Evolutionary conservation across 2,797 vertebrate genomes (phyloP).

Genomic region (Spatula clypeata): DNA sequence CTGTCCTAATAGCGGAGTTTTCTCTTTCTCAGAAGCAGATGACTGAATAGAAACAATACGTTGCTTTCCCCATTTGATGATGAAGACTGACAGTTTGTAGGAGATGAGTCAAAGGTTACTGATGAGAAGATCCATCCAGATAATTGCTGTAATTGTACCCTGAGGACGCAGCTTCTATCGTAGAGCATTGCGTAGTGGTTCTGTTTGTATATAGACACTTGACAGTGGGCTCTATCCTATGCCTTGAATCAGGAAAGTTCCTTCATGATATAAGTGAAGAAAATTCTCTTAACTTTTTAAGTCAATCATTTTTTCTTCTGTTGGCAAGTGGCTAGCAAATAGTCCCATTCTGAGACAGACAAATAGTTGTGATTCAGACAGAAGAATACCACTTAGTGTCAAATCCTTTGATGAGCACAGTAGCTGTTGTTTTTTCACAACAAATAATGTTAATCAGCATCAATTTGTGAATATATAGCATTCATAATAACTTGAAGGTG

Average conservation of each 20-base stretch:
- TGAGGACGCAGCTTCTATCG: conserved; percentile 41
- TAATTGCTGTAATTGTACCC: conserved; percentile 72
- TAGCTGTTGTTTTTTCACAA: conserved; percentile 14
- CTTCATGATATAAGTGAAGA: neutral
- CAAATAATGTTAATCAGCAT: neutral
- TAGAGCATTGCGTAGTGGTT: neutral
- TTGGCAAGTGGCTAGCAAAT: neutral
- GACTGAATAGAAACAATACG: neutral
- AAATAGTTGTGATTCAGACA: neutral
- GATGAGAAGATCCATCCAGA: conserved; percentile 74
- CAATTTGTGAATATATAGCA: neutral
- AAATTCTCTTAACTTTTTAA: neutral
- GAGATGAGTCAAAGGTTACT: conserved; percentile 60
- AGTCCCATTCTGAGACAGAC: neutral
- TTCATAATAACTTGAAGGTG: neutral
- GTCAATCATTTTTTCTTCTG: neutral
- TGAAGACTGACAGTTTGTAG: conserved; percentile 50
- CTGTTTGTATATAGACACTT: conserved; percentile 16
- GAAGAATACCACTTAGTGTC: neutral
- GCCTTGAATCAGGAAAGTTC: neutral
- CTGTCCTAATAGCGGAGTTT: neutral
- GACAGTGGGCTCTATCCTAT: neutral
- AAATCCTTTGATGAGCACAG: neutral
- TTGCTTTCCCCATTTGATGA: neutral
- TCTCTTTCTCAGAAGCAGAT: conserved; percentile 20